phyloP scores from a whole-genome alignment of 2,888 invertebrate species.

The Aspidiotus destructor region DNA sequence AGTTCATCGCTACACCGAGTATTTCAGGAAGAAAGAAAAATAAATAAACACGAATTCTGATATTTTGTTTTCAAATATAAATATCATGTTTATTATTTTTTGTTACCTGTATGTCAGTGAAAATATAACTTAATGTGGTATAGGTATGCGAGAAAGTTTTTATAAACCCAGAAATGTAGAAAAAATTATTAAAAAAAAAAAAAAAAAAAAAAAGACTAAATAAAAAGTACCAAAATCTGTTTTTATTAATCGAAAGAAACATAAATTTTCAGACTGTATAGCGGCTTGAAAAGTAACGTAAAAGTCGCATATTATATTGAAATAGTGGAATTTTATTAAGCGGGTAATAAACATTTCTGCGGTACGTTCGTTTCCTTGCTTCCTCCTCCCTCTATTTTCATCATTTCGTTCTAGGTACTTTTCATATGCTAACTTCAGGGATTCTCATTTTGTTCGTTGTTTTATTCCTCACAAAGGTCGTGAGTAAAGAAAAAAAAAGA shows the following conservation, averaged over 20 bases:
- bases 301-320: slow-evolving; percentile 25
- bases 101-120: too few species aligned
- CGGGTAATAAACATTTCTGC: slow-evolving; percentile 26
- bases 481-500: not conserved
- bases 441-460: slow-evolving; percentile 9
- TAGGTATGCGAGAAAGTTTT: too few species aligned
- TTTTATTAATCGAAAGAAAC: slow-evolving; percentile 28
- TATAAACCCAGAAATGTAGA: not conserved
- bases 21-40: too few species aligned
- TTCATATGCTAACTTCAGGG: slow-evolving; percentile 10
- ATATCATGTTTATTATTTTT: too few species aligned
- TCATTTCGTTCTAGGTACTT: not conserved
- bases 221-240: slow-evolving; percentile 18
- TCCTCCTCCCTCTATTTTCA: not conserved
- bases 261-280: slow-evolving; percentile 21
- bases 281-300: slow-evolving; percentile 24
- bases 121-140: too few species aligned
- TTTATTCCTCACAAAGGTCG: not conserved
- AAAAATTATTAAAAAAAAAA: not conserved
- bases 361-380: slow-evolving; percentile 9
- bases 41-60: too few species aligned
- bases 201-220: not conserved
- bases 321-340: slow-evolving; percentile 27
- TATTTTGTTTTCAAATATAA: too few species aligned
- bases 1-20: too few species aligned